phyloP scores from a whole-genome alignment of 2,113 vertebrate genomes.

The Asarcornis scutulata region DNA sequence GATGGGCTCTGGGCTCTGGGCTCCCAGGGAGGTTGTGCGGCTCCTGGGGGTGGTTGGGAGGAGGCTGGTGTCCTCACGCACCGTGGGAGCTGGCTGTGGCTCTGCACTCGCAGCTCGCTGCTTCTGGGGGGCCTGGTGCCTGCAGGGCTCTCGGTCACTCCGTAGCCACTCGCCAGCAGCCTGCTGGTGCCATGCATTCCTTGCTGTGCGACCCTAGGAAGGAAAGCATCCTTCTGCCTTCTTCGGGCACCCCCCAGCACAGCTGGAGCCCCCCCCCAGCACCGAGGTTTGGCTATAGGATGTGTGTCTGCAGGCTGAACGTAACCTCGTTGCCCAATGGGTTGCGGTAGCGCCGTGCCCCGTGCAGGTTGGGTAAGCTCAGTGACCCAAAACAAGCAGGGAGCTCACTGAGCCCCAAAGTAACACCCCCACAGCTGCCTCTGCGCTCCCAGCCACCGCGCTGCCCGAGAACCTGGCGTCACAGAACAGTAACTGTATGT shows the following conservation, averaged over 20 bases:
- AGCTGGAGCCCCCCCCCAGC: background rate
- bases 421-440: background rate
- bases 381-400: background rate
- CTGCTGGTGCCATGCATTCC: fast-evolving
- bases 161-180: background rate
- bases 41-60: background rate
- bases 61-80: fast-evolving
- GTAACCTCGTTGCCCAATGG: background rate
- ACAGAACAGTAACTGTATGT: background rate
- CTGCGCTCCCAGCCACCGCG: fast-evolving
- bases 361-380: background rate
- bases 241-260: background rate
- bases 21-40: fast-evolving
- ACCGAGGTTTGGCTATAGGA: fast-evolving
- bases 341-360: background rate
- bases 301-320: background rate
- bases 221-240: background rate
- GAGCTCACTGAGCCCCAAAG: background rate
- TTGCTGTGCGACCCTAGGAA: background rate
- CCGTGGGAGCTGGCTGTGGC: fast-evolving
- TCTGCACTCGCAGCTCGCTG: background rate
- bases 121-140: background rate
- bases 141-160: background rate
- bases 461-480: background rate
- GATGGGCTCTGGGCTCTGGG: background rate